These are phyloP conservation scores for Glyptemys insculpta DNA, from an alignment of 2,797 vertebrate species.

Conservation along the genomic window DNA sequence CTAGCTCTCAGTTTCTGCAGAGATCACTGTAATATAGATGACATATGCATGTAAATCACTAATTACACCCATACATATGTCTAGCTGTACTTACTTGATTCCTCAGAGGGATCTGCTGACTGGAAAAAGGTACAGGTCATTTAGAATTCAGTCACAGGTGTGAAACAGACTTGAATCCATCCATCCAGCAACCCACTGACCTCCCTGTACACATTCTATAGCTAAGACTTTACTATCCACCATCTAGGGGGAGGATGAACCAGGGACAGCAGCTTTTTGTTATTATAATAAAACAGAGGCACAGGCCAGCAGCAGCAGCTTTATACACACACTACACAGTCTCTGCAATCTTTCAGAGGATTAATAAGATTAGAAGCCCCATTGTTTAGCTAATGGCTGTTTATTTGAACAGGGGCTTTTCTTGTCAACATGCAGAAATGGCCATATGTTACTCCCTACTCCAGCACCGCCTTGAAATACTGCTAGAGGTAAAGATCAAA, in stretches of 20 bases:
- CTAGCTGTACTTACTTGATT: not conserved
- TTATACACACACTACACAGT: conserved; percentile 19
- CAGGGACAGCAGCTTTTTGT: conserved; percentile 4
- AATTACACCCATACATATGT: not conserved
- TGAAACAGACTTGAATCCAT: not conserved
- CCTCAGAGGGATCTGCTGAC: not conserved
- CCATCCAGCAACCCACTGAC: conserved; percentile 18
- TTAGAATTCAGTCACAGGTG: not conserved
- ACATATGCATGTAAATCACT: not conserved
- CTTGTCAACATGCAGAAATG: conserved; percentile 64
- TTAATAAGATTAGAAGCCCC: conserved; percentile 74
- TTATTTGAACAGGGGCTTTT: conserved; percentile 65
- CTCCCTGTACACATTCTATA: not conserved
- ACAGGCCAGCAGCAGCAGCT: conserved; percentile 14
- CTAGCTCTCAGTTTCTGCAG: not conserved
- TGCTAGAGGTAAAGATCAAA: not conserved
- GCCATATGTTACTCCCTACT: conserved; percentile 55
- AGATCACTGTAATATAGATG: not conserved
- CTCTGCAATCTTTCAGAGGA: conserved; percentile 69
- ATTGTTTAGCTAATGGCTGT: conserved; percentile 72
- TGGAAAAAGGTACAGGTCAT: not conserved
- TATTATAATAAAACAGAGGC: conserved; percentile 47
- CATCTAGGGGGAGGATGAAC: not conserved
- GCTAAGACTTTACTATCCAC: not conserved
- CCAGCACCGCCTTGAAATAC: not conserved